Evolutionary conservation across 2,113 vertebrate genomes (phyloP), one percentile per base, ranked within the genome.

Genomic region (Thymallus thymallus): DNA sequence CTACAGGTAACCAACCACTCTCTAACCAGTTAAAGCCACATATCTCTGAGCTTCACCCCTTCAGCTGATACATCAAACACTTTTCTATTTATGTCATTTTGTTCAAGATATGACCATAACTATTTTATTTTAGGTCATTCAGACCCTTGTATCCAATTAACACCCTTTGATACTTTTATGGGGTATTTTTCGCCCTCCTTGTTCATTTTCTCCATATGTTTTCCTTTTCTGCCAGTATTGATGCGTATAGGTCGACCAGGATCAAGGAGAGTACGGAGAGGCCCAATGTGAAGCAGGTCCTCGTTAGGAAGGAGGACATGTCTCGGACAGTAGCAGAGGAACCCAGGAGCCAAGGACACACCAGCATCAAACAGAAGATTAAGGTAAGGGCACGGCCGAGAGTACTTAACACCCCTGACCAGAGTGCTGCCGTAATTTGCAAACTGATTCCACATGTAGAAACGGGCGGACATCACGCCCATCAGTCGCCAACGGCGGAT

Each of bases 231-330:
- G 68, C 72, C 66, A 98, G 97, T 63, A 89, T 99, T 0, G 95
- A 97, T 55, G 94, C 97, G 0, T 99, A 99, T 69, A 93, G 98
- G 83, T 98, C 98, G 68, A 96, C 93, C 75, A 93, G 96, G 76
- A 86, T 98, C 82, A 99, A 97, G 85, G 96, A 96, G 76, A 90
- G 48, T 51, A 51, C 84, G 0, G 95, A 95, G 23, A 93, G 94
- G 51, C 95, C 96, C 30, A 86, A 85, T 6, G 86, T 96, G 75
- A 97, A 96, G 72, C 96, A 98, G 88, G 90, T 95, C 70, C 96
- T 96, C 6, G 93, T 97, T 68, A 94, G 95, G 41, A 98, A 93
- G 81, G 96, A 98, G 83, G 95, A 98, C 14, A 85, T 95, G 64
- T 51, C 91, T 71, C 90, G 91, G 48, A 94, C 90, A 75, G 73